Base-by-base conservation (phyloP, 2,888 invertebrate species). In the Meganola albula region DNA sequence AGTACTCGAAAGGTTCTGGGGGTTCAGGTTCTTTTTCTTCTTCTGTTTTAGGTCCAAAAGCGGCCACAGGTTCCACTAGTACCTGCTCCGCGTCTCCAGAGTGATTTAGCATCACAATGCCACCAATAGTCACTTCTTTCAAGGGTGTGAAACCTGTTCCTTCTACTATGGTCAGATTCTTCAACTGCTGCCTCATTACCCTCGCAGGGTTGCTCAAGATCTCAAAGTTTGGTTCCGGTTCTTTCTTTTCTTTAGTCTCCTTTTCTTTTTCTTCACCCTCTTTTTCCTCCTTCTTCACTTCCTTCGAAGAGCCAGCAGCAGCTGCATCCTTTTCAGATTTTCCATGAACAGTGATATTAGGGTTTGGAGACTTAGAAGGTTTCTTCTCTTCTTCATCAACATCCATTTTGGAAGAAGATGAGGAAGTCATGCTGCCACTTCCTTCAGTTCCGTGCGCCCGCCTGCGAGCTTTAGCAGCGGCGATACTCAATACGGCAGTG, bases 11-110 rank as follows among this genome's bases (percentile, higher is more conserved):
- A 46, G 98, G 97, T 88, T 98, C 98, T 64, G 98, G 98, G 24
- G 98, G 96, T 61, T 97, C 97, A 0, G 98, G 97, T 77, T 99
- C 98, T 63, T 96, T 96, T 58, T 96, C 97, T 62, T 98, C 98
- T 48, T 97, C 98, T 10, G 93, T 91, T 70, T 95, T 95, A 2
- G 94, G 95, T 1, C 96, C 96, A 60, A 93, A 95, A 0, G 95
- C 95, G 69, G 93, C 94, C 8, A 98, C 96, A 4, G 96, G 95
- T 68, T 98, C 97, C 1, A 98, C 97, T 26, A 98, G 88, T 37
- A 92, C 91, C 69, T 97, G 96, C 33, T 93, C 92, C 0, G 89
- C 90, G 5, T 93, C 91, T 33, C 94, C 94, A 35, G 90, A 88
- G 69, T 98, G 96, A 56, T 93, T 92, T 58, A 99, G 90, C 90